Evolutionary conservation across 2,797 vertebrate genomes (phyloP).

Genomic region (Decapterus maruadsi): DNA sequence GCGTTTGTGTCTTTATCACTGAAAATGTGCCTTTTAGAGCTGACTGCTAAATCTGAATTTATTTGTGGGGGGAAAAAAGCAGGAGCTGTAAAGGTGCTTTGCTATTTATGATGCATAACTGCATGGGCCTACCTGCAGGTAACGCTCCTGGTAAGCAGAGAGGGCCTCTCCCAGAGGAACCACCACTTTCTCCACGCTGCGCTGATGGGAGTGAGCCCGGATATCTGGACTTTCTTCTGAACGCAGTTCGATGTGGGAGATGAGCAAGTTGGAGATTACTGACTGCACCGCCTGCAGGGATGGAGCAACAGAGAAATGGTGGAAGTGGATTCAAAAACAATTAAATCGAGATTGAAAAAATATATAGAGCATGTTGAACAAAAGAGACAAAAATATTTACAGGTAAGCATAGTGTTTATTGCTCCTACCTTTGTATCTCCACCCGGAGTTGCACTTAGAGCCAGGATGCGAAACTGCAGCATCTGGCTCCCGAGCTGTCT

Average conservation of each 20-base stretch:
- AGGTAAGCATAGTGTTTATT: neutral
- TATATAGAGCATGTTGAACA: neutral
- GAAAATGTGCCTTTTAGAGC: neutral
- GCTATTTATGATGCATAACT: neutral
- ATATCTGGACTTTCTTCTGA: constrained; percentile 96
- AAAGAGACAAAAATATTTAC: neutral
- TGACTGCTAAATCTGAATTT: neutral
- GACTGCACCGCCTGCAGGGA: constrained; percentile 92
- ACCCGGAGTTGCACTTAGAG: constrained; percentile 96
- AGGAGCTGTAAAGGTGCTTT: neutral
- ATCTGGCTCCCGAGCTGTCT: constrained; percentile 91
- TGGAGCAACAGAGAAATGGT: neutral
- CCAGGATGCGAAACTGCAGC: constrained; percentile 91
- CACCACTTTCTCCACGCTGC: constrained; percentile 93
- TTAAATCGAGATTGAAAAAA: neutral
- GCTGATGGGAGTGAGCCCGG: constrained; percentile 91
- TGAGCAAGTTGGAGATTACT: constrained; percentile 93
- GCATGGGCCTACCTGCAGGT: constrained; percentile 87
- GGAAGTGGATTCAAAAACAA: neutral
- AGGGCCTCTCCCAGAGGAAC: constrained; percentile 91
- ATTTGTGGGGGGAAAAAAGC: neutral
- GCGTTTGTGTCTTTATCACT: neutral
- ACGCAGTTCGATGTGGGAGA: constrained; percentile 94
- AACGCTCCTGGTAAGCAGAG: constrained; percentile 85
- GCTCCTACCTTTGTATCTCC: constrained; percentile 90